Percentiles rank a stretch among this genome's conserved stretches.
phyloP scores from a whole-genome alignment of 2,113 vertebrate species.

The Malaclemys terrapin region DNA sequence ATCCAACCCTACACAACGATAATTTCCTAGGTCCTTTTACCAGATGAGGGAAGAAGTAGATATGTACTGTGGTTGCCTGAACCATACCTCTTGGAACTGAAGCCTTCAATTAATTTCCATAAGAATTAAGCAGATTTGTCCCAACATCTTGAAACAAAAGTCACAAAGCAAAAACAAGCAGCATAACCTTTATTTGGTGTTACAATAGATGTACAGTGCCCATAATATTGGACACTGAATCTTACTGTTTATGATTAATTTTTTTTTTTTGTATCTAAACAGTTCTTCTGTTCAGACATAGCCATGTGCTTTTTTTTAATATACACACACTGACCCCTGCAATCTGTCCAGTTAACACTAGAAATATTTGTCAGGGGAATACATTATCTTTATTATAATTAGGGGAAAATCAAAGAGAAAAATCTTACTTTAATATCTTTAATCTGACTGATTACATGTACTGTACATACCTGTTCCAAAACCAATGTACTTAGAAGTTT shows the following conservation, averaged over 20 bases:
- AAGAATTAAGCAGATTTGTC: conserved; percentile 36
- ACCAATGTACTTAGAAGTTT: conserved; percentile 71
- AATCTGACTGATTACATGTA: conserved; percentile 77
- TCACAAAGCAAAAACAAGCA: conserved; percentile 82
- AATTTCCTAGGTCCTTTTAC: not conserved
- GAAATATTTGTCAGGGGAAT: conserved; percentile 81
- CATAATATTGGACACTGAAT: conserved; percentile 37
- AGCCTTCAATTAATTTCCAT: not conserved
- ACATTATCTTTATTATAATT: conserved; percentile 80
- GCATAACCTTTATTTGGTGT: conserved; percentile 92
- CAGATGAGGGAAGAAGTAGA: not conserved
- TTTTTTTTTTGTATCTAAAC: conserved; percentile 67
- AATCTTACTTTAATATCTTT: conserved; percentile 71
- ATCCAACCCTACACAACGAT: not conserved
- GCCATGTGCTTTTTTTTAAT: conserved; percentile 68
- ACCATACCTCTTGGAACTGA: not conserved
- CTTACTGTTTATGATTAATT: conserved; percentile 61
- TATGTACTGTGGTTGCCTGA: not conserved
- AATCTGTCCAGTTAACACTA: conserved; percentile 74
- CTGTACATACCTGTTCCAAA: conserved; percentile 78
- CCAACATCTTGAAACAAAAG: conserved; percentile 39
- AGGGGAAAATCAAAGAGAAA: conserved; percentile 78
- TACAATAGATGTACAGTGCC: conserved; percentile 79
- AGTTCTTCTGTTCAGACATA: conserved; percentile 64
- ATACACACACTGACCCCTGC: conserved; percentile 76